A percentile compares a stretch with the other conserved stretches of the same genome.
phyloP scores from a whole-genome alignment of 2,113 vertebrate genomes.

The Uria lomvia region DNA sequence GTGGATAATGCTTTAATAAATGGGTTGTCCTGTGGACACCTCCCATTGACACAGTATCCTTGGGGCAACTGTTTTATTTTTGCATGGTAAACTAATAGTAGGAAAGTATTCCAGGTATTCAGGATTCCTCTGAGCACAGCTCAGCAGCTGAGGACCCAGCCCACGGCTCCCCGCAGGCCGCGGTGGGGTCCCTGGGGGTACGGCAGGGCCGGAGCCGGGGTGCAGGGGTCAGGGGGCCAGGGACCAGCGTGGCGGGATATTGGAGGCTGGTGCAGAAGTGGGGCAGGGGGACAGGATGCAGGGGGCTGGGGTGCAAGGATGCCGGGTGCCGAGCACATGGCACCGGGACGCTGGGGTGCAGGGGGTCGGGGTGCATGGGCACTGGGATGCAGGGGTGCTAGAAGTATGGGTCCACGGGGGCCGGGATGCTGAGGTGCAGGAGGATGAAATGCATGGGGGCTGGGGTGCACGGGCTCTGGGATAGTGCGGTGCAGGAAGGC shows the following conservation, averaged over 20 bases:
- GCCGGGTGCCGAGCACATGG: too few species aligned
- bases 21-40: background rate
- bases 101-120: conserved; percentile 35
- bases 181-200: background rate
- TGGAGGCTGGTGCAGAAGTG: background rate
- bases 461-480: background rate
- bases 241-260: background rate
- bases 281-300: background rate
- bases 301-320: too few species aligned
- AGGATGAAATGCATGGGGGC: too few species aligned
- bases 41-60: background rate
- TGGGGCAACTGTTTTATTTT: background rate
- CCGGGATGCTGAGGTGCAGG: too few species aligned
- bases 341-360: background rate
- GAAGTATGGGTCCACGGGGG: background rate
- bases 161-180: background rate
- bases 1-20: background rate
- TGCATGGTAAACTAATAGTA: background rate
- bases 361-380: background rate
- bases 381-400: background rate
- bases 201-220: background rate
- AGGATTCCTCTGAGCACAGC: background rate
- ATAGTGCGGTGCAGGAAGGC: background rate
- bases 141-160: background rate
- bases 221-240: background rate